Base-by-base conservation (phyloP, 2,797 vertebrate species). In the Rhabdophis nuchalis region DNA sequence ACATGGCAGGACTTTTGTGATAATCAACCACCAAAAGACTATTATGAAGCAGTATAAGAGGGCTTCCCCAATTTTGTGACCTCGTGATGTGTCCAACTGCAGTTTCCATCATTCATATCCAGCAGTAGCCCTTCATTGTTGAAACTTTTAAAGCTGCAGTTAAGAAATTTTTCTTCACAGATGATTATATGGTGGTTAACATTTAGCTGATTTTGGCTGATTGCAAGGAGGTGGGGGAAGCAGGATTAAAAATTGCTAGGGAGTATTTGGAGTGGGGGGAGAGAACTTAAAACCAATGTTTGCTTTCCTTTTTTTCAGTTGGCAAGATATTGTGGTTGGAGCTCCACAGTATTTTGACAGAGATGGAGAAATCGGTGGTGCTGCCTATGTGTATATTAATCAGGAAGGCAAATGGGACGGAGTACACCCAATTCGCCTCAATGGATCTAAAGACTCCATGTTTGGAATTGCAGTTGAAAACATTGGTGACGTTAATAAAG, bases 281-380 rank as follows among this genome's bases (percentile, higher is more conserved):
- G 87, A 94, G 11, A 89, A 68, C 88, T 90, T 93, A 94, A 94
- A 92, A 4, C 6, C 7, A 90, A 1, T 57, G 50, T 92, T 32
- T 94, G 77, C 13, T 25, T 8, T 53, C 25, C 8, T 13, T 64
- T 52, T 52, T 46, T 52, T 88, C 54, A 99, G 99, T 86, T 99
- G 99, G 99, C 98, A 99, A 94, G 99, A 99, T 97, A 98, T 99
- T 27, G 98, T 98, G 46, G 98, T 99, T 14, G 99, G 99, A 96
- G 99, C 99, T 0, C 99, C 99, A 0, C 99, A 99, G 92, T 99
- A 99, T 96, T 99, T 99, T 96, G 97, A 99, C 95, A 98, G 98
- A 94, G 97, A 98, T 41, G 97, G 97, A 89, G 98, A 99, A 88
- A 95, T 99, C 0, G 99, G 99, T 29, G 99, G 99, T 53, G 99